Percentiles rank a stretch among this genome's conserved stretches.
phyloP scores from a whole-genome alignment of 2,113 vertebrate genomes.

The Myiagra hebetior region DNA sequence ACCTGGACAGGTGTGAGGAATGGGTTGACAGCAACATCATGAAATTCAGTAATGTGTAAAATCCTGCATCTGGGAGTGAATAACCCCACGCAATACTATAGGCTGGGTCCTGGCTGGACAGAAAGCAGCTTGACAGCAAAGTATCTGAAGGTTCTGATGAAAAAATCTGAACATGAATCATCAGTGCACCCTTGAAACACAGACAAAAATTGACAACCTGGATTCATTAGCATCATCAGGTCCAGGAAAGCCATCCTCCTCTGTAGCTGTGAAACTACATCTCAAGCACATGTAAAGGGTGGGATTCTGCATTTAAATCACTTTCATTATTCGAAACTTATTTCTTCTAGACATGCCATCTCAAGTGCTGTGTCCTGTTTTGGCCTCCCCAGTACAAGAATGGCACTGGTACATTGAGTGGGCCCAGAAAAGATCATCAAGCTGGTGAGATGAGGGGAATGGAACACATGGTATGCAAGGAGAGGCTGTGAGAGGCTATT shows the following conservation, averaged over 20 bases:
- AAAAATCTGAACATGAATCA: background rate
- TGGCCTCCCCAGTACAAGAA: background rate
- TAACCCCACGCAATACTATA: background rate
- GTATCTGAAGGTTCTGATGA: background rate
- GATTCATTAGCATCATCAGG: background rate
- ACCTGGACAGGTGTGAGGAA: conserved; percentile 18
- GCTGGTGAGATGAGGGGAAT: background rate
- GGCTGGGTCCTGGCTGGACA: background rate
- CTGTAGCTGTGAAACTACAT: background rate
- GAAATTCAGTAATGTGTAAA: background rate
- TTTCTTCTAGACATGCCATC: background rate
- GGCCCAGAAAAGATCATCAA: background rate
- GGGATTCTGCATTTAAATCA: background rate
- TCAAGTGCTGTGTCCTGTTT: background rate
- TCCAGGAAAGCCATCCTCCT: background rate
- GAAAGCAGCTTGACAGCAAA: background rate
- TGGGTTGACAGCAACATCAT: background rate
- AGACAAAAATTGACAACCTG: background rate
- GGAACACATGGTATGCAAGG: background rate
- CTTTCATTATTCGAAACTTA: background rate
- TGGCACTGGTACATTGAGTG: background rate
- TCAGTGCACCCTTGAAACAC: background rate
- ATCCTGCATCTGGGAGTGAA: background rate
- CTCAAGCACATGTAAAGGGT: background rate
- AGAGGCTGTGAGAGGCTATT: background rate